Base-by-base conservation (phyloP, 2,888 invertebrate species). In the Netelia virgata region DNA sequence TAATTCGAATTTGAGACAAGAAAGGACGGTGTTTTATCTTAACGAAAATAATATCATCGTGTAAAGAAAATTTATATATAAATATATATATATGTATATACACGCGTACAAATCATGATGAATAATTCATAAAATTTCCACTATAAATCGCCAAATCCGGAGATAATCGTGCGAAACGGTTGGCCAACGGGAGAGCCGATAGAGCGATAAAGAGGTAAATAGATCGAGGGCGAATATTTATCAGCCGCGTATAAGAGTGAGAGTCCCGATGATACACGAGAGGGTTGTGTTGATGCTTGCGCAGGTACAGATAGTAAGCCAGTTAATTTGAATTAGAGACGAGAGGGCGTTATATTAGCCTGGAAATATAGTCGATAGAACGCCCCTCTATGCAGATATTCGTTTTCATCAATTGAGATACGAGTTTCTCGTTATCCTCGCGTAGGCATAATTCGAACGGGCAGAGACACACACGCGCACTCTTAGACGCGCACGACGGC, bases 241-340 rank as follows among this genome's bases (percentile, higher is more conserved):
- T 55, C 18, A 55, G 55, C 55, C n/a, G 28, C 6, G 28, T 5
- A 55, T 55, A 55, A 63, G 53, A 78, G 63, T 8, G 61, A 63
- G 63, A 63, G 59, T 63, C 3, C 28, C 28, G 53, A 53, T 10
- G 57, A 20, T 9, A 55, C 43, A n/a, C 9, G 50, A 47, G 47
- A 28, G 36, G 59, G n/a, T 50, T 23, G 63, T 23, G 74, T 69
- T 20, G 64, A 77, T 64, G 75, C 36, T 68, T 72, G 43, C 53
- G 59, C 69, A 74, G 59, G 76, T 69, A 64, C 55, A 78, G 81
- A 82, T 78, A 78, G 59, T 64, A 53, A 78, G 66, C 57, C 70
- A 74, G 84, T 84, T 84, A 84, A 84, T 82, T 81, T 84, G 84
- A 82, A 82, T 84, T 82, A 82, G 84, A 84, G 82, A 53, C 43